phyloP scores from a whole-genome alignment of 2,113 vertebrate species.

The Hylia prasina region DNA sequence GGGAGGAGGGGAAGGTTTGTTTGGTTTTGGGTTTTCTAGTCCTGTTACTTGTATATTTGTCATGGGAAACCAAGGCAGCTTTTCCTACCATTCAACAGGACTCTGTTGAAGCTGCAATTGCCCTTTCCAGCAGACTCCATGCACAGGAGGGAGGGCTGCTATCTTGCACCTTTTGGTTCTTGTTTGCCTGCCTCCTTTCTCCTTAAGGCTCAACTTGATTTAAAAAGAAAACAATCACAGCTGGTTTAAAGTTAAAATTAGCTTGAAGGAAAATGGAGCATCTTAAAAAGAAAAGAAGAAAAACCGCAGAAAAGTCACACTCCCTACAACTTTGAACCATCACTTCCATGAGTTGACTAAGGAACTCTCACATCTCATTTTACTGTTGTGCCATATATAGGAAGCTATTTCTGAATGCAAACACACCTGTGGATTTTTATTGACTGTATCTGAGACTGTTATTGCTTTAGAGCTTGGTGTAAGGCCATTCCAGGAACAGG shows the following conservation, averaged over 20 bases:
- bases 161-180: background rate
- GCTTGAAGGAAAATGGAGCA: background rate
- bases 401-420: background rate
- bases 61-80: background rate
- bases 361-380: background rate
- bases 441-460: background rate
- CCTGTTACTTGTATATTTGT: background rate
- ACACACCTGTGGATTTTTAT: background rate
- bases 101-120: background rate
- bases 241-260: background rate
- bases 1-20: background rate
- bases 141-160: background rate
- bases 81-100: background rate
- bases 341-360: background rate
- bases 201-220: background rate
- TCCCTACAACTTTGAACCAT: background rate
- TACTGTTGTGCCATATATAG: background rate
- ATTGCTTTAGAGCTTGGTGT: background rate
- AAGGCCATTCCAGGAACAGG: background rate
- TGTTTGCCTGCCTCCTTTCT: background rate
- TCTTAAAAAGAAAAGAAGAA: background rate
- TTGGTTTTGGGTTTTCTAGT: background rate
- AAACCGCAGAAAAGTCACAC: background rate
- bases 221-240: conserved; percentile 5
- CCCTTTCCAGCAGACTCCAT: background rate